Conservation (phyloP, 2,113 vertebrate genomes). For the Perccottus glenii region DNA sequence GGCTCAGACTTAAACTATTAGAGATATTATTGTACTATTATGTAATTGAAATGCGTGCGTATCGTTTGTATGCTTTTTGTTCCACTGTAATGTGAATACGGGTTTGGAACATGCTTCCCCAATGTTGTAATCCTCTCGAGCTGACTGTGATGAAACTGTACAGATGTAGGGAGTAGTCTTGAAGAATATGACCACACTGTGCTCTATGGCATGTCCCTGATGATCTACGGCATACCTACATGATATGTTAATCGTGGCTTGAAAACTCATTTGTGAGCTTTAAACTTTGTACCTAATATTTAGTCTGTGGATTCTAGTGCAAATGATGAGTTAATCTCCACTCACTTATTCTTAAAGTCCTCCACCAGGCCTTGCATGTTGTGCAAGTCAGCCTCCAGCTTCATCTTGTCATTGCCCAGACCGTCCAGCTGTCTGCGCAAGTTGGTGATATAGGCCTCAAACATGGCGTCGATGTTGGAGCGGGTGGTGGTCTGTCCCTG, state of each 20-base stretch:
- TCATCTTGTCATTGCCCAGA: constrained; percentile 86
- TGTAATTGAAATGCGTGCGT: background rate
- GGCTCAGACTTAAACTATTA: background rate
- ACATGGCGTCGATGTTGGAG: constrained; percentile 87
- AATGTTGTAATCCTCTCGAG: constrained; percentile 55
- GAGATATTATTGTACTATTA: background rate
- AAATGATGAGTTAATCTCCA: background rate
- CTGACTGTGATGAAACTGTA: constrained; percentile 43
- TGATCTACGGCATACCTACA: background rate
- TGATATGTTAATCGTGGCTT: background rate
- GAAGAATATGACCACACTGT: constrained; percentile 13
- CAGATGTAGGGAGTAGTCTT: constrained; percentile 63
- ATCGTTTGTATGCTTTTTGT: constrained; percentile 10
- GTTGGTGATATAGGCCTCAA: constrained; percentile 87
- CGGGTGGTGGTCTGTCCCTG: constrained; percentile 86
- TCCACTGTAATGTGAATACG: constrained; percentile 25
- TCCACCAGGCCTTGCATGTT: constrained; percentile 93
- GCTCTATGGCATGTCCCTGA: background rate
- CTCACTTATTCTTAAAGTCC: constrained; percentile 97
- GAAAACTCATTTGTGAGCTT: background rate
- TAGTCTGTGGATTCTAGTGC: no score
- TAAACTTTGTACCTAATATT: background rate
- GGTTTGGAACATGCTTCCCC: constrained; percentile 42
- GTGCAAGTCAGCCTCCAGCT: constrained; percentile 90
- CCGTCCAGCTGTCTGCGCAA: constrained; percentile 87